phyloP scores from a whole-genome alignment of 2,888 invertebrate species.

The Sarcophaga rosellei region DNA sequence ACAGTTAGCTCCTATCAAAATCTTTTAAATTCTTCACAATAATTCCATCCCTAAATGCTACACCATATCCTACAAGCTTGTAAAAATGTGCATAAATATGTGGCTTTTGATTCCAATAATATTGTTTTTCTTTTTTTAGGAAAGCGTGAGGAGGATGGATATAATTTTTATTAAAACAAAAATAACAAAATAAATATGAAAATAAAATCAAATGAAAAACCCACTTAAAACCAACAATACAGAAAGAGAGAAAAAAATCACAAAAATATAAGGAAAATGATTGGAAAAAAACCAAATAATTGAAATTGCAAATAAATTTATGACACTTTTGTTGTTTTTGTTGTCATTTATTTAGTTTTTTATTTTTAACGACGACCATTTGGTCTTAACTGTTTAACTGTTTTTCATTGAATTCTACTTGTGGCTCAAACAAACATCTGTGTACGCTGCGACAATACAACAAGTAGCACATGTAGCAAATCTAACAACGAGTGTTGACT shows the following conservation, averaged over 20 bases:
- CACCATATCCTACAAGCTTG: not conserved
- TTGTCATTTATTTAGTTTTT: not conserved
- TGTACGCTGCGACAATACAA: constrained; percentile 32
- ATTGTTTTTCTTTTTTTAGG: not conserved
- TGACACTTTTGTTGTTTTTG: constrained; percentile 39
- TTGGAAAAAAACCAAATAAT: constrained; percentile 16
- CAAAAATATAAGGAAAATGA: constrained; percentile 20
- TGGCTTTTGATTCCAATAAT: not conserved
- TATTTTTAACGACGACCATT: too few species aligned
- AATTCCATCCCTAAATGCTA: not conserved
- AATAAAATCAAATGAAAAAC: constrained; percentile 38
- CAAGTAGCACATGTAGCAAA: constrained; percentile 19
- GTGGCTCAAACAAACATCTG: constrained; percentile 5
- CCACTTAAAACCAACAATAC: constrained; percentile 45
- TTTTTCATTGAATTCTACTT: not conserved
- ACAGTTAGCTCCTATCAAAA: too few species aligned
- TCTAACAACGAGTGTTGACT: constrained; percentile 7
- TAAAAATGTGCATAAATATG: not conserved
- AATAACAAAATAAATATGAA: not conserved
- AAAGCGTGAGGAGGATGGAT: constrained; percentile 6
- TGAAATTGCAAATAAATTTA: constrained; percentile 38
- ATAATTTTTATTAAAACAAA: not conserved
- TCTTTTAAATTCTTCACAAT: not conserved
- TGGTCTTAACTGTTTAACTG: not conserved
- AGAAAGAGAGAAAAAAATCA: not conserved